These are phyloP conservation scores for Callospermophilus lateralis DNA, from an alignment of 2,113 vertebrate species.

Conservation along the genomic window DNA sequence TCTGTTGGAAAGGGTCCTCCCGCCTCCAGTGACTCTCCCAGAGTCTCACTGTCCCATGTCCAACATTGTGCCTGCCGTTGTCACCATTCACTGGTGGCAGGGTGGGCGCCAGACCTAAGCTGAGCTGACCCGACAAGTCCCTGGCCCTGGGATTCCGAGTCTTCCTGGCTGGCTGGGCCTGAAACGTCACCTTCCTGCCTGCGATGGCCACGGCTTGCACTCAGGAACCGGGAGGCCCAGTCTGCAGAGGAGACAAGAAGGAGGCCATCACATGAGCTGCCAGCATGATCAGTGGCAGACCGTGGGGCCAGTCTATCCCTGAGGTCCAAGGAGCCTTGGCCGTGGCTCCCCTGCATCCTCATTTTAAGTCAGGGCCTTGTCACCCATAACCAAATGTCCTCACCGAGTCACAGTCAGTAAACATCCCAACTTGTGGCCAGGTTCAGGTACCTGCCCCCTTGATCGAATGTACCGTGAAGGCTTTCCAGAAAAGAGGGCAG, in stretches of 20 bases:
- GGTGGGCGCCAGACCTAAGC: background rate
- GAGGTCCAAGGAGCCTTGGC: background rate
- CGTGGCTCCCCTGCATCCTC: background rate
- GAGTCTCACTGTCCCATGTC: background rate
- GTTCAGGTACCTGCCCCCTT: background rate
- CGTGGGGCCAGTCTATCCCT: background rate
- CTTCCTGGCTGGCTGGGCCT: background rate
- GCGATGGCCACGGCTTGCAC: background rate
- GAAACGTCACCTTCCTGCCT: background rate
- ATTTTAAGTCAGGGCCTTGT: background rate
- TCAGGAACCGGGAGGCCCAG: background rate
- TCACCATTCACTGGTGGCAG: background rate
- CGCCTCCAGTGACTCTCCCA: background rate
- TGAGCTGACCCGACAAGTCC: background rate
- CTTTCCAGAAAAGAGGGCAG: background rate
- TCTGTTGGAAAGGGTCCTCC: background rate
- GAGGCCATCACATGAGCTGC: fast-evolving
- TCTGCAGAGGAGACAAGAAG: background rate
- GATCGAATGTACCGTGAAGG: background rate
- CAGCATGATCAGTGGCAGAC: background rate
- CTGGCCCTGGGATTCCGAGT: background rate
- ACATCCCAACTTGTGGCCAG: background rate
- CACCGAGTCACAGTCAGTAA: background rate
- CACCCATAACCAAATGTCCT: background rate
- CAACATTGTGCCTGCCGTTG: background rate